Evolutionary conservation across 2,113 vertebrate species (phyloP), one percentile per base, ranked within the genome.

Genomic region (Melanostigma gelatinosum): DNA sequence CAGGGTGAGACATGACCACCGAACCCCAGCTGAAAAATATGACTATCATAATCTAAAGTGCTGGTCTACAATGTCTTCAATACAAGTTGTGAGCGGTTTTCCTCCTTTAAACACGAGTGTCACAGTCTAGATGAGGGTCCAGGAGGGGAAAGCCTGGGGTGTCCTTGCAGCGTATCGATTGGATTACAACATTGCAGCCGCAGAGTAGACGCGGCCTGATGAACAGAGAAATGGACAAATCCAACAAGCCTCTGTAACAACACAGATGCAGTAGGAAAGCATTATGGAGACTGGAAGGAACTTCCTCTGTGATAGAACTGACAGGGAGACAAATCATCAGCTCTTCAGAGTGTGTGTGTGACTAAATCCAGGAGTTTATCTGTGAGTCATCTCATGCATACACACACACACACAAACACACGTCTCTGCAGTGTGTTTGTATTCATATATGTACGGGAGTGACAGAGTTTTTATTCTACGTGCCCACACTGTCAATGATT

Each of bases 401-500:
- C 66, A 60, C 50, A 57, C 57, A 77, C 66, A 46, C 73, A 81
- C 34, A 68, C 66, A 60, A 55, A 57, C 57, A 77, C 66, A 46
- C 32, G 16, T 0, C 36, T 60, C 52, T n/a, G 0, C 64, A 38
- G 48, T 42, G 62, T 36, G 60, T 77, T 66, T 67, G 68, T 83
- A 46, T 76, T 85, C 60, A 81, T 77, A 55, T 52, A 75, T 78
- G 71, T 85, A 66, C 36, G 40, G 32, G 27, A 74, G 62, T 66
- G 60, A 77, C 73, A 29, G 48, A 72, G 75, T 79, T 68, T 34
- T 86, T 75, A 83, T 63, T 78, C 70, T 79, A 85, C 72, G 72
- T 87, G 86, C 69, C 34, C 65, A 29, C 75, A 88, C 70, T 82
- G 63, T 62, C 77, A 89, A 91, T 65, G 48, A 68, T 64, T 88